A percentile compares a stretch with the other conserved stretches of the same genome.
These are phyloP conservation scores for Tyto alba DNA, from an alignment of 2,113 vertebrate genomes.

Conservation along the genomic window DNA sequence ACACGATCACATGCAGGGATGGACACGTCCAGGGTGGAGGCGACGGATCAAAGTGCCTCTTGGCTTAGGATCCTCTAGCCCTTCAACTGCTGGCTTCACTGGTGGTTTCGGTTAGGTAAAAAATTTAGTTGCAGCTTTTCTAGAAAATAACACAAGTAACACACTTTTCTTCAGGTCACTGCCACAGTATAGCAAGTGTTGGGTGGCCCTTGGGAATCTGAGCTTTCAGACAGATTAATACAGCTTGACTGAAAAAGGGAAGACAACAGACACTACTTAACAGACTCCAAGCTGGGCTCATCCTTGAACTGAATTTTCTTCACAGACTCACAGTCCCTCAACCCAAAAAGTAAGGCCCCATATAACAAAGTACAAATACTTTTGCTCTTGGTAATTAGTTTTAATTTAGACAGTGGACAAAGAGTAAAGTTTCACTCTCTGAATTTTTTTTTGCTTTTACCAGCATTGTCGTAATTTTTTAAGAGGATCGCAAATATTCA, in stretches of 20 bases:
- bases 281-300: neutral
- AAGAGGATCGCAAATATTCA: neutral
- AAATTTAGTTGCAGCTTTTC: neutral
- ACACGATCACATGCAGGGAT: accelerated
- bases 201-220: conserved; percentile 17
- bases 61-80: neutral
- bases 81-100: neutral
- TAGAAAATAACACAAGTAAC: neutral
- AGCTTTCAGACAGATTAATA: conserved; percentile 65
- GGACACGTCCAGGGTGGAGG: neutral
- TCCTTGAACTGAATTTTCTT: conserved; percentile 9
- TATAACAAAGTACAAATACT: neutral
- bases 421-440: neutral
- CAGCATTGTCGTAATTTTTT: neutral
- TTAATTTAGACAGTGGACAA: neutral
- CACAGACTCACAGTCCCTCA: neutral
- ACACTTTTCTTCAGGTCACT: conserved; percentile 42
- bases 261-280: conserved; percentile 30
- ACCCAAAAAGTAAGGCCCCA: neutral
- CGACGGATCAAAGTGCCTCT: neutral
- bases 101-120: neutral
- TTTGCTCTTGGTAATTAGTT: neutral
- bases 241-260: conserved; percentile 41
- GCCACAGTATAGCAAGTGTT: neutral
- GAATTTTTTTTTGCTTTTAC: neutral